Percentiles rank a stretch among this genome's conserved stretches.
Evolutionary conservation across 2,888 invertebrate species (phyloP).

Genomic region (Phyto melanocephala): DNA sequence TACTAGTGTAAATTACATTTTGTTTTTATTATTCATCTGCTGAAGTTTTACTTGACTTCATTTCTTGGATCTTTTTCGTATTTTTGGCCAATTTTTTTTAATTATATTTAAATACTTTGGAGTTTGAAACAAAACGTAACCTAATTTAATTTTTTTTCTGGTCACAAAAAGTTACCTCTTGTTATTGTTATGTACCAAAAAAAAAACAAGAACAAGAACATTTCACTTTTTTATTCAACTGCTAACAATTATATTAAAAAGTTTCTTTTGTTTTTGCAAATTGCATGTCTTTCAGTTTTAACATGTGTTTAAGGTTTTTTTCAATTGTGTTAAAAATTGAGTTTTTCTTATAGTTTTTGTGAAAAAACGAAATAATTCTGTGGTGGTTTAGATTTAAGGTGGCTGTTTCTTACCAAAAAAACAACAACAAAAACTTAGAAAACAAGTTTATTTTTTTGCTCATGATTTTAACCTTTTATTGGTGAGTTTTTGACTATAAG

Average conservation of each 20-base stretch:
- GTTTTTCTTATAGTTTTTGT: too few species aligned
- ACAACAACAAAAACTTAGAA: too few species aligned
- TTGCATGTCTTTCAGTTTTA: background rate
- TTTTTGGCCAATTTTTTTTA: too few species aligned
- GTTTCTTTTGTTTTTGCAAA: background rate
- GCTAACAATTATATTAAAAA: background rate
- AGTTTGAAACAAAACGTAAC: slow-evolving; percentile 21
- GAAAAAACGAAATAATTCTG: too few species aligned
- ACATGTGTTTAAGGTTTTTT: slow-evolving; percentile 10
- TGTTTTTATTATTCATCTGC: too few species aligned
- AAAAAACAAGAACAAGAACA: background rate
- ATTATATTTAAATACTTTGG: background rate
- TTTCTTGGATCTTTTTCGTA: too few species aligned
- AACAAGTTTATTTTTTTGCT: slow-evolving; percentile 29
- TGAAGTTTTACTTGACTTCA: too few species aligned
- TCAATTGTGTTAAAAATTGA: background rate
- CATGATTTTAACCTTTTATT: slow-evolving; percentile 37
- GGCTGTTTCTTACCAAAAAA: background rate
- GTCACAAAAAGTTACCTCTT: background rate
- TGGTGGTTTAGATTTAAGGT: background rate
- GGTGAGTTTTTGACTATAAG: too few species aligned
- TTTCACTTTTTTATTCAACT: background rate
- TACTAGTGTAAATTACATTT: too few species aligned
- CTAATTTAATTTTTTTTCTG: background rate
- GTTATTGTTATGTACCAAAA: background rate